These are phyloP conservation scores for Gnathonemus echidnorhynchus DNA, from an alignment of 2,113 vertebrate genomes.

Conservation along the genomic window DNA sequence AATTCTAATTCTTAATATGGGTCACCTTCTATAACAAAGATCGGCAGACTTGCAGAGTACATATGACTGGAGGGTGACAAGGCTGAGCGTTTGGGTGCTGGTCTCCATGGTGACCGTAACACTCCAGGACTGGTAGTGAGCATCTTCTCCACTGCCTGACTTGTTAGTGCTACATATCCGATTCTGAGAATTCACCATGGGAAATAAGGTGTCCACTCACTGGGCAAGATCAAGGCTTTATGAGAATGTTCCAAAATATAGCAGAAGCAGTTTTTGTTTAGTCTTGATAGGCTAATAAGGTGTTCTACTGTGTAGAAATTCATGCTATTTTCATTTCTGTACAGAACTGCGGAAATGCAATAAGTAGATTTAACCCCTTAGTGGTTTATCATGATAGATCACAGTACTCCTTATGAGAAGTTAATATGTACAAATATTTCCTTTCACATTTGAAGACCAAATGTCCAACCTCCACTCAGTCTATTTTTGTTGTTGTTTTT, in stretches of 20 bases:
- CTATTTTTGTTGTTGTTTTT: not conserved
- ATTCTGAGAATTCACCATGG: not conserved
- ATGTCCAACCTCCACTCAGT: not conserved
- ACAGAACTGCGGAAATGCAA: not conserved
- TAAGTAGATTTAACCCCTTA: not conserved
- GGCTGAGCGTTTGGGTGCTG: slow-evolving; percentile 11
- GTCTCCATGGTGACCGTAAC: slow-evolving; percentile 24
- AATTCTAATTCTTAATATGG: not conserved
- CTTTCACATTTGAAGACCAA: not conserved
- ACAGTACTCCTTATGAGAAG: not conserved
- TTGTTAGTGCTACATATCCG: not conserved
- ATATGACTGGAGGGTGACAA: slow-evolving; percentile 23
- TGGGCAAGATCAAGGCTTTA: not conserved
- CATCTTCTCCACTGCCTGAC: not conserved
- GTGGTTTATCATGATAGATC: not conserved
- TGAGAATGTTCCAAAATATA: not conserved
- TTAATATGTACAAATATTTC: not conserved
- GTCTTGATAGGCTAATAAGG: not conserved
- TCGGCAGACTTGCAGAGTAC: not conserved
- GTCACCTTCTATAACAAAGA: not conserved
- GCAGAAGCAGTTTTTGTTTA: not conserved
- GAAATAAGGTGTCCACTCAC: not conserved
- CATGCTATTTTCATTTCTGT: not conserved
- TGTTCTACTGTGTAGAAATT: not conserved
- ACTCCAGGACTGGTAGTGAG: not conserved